Evolutionary conservation across 2,797 vertebrate species (phyloP).

Genomic region (Allobates femoralis): DNA sequence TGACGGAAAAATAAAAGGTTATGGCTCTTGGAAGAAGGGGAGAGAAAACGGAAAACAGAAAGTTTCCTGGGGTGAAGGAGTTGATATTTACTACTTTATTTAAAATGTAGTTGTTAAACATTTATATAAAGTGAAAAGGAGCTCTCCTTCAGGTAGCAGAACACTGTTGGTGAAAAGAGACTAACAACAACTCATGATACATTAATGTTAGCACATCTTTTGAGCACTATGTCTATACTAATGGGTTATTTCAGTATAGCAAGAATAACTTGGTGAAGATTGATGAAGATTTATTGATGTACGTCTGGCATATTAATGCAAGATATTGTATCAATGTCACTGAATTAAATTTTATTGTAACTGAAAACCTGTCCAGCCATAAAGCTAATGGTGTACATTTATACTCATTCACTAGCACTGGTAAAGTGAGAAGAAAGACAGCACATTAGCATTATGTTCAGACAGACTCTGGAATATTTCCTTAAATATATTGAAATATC

Average conservation of each 20-base stretch:
- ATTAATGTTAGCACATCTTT: background rate
- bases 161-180: background rate
- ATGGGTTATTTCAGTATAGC: background rate
- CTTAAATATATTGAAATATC: background rate
- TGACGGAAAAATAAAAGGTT: no score
- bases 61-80: no score
- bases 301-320: background rate
- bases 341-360: conserved; percentile 19
- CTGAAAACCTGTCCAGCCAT: background rate
- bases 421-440: background rate
- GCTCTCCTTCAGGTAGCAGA: no score
- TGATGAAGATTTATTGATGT: background rate
- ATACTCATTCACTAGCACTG: background rate
- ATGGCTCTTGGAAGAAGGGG: no score
- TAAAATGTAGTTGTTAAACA: no score
- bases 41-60: no score
- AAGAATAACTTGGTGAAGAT: background rate
- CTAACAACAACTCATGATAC: background rate
- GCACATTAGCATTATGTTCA: background rate
- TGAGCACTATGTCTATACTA: background rate
- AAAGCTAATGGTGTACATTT: conserved; percentile 5
- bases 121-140: no score
- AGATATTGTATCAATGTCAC: background rate
- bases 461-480: background rate
- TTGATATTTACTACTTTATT: no score